These are phyloP conservation scores for Heliconius himera DNA, from an alignment of 1,140 invertebrate species.

Conservation along the genomic window DNA sequence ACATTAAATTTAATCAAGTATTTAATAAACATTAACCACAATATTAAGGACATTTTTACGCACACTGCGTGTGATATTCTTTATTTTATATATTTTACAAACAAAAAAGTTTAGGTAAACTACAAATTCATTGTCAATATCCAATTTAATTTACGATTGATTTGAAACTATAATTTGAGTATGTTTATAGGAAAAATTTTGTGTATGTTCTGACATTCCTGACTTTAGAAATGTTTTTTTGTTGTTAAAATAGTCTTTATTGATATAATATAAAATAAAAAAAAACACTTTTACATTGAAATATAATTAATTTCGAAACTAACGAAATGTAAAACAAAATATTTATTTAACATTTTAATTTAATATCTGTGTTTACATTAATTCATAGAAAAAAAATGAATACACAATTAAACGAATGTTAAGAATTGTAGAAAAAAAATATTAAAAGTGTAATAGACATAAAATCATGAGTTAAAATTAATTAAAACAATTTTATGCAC, in stretches of 20 bases:
- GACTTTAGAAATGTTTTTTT: not conserved
- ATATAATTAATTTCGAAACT: not conserved
- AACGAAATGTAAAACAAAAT: not conserved
- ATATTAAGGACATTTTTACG: not conserved
- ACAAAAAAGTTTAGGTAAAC: constrained; percentile 2
- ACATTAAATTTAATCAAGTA: constrained; percentile 25
- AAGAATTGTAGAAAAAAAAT: not conserved
- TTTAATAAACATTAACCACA: constrained; percentile 21
- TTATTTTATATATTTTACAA: constrained; percentile 7
- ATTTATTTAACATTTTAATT: not conserved
- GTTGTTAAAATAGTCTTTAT: too few relatives aligned
- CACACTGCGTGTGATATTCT: not conserved
- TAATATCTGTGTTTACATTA: not conserved
- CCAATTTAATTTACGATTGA: not conserved
- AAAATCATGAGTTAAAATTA: constrained; percentile 21
- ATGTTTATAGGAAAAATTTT: not conserved
- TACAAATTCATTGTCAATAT: constrained; percentile 12
- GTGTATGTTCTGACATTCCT: too few relatives aligned
- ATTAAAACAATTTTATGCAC: constrained; percentile 30
- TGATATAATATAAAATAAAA: too few relatives aligned
- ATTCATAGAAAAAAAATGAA: too few relatives aligned
- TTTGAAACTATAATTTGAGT: not conserved
- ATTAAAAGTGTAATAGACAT: not conserved
- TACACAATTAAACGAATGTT: too few relatives aligned
- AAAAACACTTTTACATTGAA: too few relatives aligned